These are phyloP conservation scores for Lophochroa leadbeateri DNA, from an alignment of 2,113 vertebrate species.

Conservation along the genomic window DNA sequence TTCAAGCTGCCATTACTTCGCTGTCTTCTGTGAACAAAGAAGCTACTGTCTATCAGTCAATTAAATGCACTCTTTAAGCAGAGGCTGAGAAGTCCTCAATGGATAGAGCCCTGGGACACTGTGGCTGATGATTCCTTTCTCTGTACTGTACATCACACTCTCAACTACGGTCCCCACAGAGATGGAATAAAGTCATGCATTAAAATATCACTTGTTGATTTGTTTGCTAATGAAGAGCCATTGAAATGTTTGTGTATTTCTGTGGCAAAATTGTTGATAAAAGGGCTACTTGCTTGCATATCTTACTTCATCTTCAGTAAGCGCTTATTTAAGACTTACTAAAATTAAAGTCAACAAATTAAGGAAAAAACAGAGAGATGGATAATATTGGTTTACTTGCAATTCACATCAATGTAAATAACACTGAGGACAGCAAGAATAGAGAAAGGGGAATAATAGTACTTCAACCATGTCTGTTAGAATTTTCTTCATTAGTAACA, in stretches of 20 bases:
- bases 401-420: conserved; percentile 64
- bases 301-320: conserved; percentile 72
- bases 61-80: conserved; percentile 89
- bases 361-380: conserved; percentile 51
- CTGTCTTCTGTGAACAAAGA: conserved; percentile 90
- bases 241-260: conserved; percentile 88
- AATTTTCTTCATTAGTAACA: conserved; percentile 35
- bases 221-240: conserved; percentile 91
- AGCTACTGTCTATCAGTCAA: conserved; percentile 92
- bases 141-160: conserved; percentile 89
- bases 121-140: conserved; percentile 86
- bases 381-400: conserved; percentile 68
- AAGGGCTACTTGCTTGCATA: conserved; percentile 78
- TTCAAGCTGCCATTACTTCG: conserved; percentile 89
- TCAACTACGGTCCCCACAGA: conserved; percentile 82
- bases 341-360: conserved; percentile 79
- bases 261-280: conserved; percentile 84
- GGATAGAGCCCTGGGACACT: conserved; percentile 82
- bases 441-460: conserved; percentile 15
- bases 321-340: conserved; percentile 77
- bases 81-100: conserved; percentile 84
- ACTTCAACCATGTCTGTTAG: conserved; percentile 25
- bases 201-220: conserved; percentile 92
- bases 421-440: conserved; percentile 37
- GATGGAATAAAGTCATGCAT: conserved; percentile 88